Percentiles rank a stretch among this genome's conserved stretches.
These are phyloP conservation scores for Hetaerina titia DNA, from an alignment of 2,888 invertebrate genomes.

Conservation along the genomic window DNA sequence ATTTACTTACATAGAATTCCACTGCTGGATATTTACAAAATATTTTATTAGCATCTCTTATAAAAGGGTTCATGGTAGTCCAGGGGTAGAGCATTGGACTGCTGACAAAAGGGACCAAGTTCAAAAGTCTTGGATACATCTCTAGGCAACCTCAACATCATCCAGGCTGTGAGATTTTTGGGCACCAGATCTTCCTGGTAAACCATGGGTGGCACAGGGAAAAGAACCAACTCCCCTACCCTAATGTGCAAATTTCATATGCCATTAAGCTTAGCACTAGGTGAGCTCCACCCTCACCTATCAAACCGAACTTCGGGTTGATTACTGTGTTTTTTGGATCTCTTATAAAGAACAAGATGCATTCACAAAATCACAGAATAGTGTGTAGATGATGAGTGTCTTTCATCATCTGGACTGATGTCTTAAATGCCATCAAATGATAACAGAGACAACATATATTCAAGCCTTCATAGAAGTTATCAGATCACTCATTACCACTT, in stretches of 20 bases:
- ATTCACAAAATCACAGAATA: conserved; percentile 42
- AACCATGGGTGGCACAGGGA: too few species aligned
- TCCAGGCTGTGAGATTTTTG: too few species aligned
- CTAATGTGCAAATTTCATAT: too few species aligned
- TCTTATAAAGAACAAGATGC: conserved; percentile 5
- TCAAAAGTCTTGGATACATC: too few species aligned
- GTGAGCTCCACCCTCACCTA: too few species aligned
- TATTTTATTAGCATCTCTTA: conserved; percentile 49
- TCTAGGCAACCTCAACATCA: too few species aligned
- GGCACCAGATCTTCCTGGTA: too few species aligned
- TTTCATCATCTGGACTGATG: background rate
- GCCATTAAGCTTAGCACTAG: too few species aligned
- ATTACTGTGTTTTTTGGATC: too few species aligned
- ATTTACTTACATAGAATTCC: background rate
- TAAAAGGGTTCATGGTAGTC: background rate
- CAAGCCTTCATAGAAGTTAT: conserved; percentile 60
- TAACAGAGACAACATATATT: conserved; percentile 25
- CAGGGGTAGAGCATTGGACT: background rate
- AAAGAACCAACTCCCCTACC: too few species aligned
- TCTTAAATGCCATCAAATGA: conserved; percentile 27
- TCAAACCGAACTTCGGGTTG: too few species aligned
- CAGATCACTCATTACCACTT: conserved; percentile 53
- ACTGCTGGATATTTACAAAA: background rate
- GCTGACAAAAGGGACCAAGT: too few species aligned
- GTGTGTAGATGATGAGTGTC: background rate